Percentiles rank a stretch among this genome's conserved stretches.
These are phyloP conservation scores for Teleogryllus occipitalis DNA, from an alignment of 1,140 invertebrate species.

Conservation along the genomic window DNA sequence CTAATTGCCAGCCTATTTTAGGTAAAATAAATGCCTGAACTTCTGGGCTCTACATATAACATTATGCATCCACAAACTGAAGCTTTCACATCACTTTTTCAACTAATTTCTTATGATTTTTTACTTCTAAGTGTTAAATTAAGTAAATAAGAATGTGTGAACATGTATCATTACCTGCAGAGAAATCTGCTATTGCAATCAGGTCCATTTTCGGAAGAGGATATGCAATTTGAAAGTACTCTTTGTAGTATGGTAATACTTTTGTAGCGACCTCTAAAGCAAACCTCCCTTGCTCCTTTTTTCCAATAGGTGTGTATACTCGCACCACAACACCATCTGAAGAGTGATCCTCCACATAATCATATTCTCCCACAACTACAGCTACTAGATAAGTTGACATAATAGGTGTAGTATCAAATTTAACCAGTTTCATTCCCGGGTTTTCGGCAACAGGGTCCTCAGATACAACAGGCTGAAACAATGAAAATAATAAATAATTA, in stretches of 20 bases:
- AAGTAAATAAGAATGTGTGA: no score
- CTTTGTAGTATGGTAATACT: slow-evolving; percentile 85
- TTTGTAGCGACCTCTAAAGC: slow-evolving; percentile 79
- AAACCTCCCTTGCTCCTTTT: slow-evolving; percentile 86
- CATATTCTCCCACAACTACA: slow-evolving; percentile 87
- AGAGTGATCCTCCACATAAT: slow-evolving; percentile 77
- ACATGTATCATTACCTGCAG: slow-evolving; percentile 43
- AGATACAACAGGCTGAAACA: slow-evolving; percentile 52
- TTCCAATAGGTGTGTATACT: slow-evolving; percentile 87
- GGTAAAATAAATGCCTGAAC: no score
- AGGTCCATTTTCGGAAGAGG: slow-evolving; percentile 93
- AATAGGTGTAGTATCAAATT: slow-evolving; percentile 79
- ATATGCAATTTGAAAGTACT: slow-evolving; percentile 92
- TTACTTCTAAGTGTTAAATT: no score
- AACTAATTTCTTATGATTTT: no score
- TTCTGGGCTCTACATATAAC: no score
- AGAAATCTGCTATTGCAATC: slow-evolving; percentile 90
- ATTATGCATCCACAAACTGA: no score
- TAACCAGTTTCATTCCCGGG: slow-evolving; percentile 49
- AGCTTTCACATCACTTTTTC: no score
- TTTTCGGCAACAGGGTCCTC: slow-evolving; percentile 41
- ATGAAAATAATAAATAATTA: slow-evolving; percentile 4
- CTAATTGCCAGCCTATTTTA: no score
- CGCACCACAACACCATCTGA: slow-evolving; percentile 74
- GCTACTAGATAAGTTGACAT: slow-evolving; percentile 97